Percentiles rank a stretch among this genome's conserved stretches.
Evolutionary conservation across 2,888 invertebrate species (phyloP).

Genomic region (Lepidocyrtinus sp.): DNA sequence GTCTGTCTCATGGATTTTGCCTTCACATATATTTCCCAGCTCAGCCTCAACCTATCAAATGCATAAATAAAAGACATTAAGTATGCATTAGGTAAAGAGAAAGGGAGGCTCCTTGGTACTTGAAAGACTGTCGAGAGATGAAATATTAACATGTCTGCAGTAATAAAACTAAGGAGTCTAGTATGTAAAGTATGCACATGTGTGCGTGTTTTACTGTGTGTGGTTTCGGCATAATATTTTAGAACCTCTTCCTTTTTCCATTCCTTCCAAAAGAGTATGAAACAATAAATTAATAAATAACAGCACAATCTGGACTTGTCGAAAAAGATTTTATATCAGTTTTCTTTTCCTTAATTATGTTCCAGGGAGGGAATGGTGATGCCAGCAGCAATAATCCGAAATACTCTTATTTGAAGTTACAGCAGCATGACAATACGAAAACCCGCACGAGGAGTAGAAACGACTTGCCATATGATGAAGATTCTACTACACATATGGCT

Average conservation of each 20-base stretch:
- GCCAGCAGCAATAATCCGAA: conserved; percentile 43
- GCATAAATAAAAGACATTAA: conserved; percentile 58
- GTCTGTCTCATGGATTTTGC: neutral
- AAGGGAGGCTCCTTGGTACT: conserved; percentile 22
- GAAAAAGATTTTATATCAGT: conserved; percentile 4
- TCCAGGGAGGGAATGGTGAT: neutral
- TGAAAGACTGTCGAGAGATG: conserved; percentile 30
- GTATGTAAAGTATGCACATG: neutral
- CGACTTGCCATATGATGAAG: conserved; percentile 45
- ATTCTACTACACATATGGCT: conserved; percentile 47
- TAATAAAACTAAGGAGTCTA: conserved; percentile 39
- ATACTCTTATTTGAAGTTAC: conserved; percentile 56
- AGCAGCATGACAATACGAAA: conserved; percentile 42
- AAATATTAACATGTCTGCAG: conserved; percentile 59
- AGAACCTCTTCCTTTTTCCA: no score
- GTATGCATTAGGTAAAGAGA: conserved; percentile 54
- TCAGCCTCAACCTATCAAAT: conserved; percentile 43
- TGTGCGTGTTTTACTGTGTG: neutral
- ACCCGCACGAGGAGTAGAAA: conserved; percentile 9
- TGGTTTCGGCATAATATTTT: conserved; percentile 3
- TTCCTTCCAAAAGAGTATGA: no score
- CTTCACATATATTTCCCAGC: conserved; percentile 21
- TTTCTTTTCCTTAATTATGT: conserved; percentile 6
- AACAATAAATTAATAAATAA: conserved; percentile 11
- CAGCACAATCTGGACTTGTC: conserved; percentile 5